These are phyloP conservation scores for Xestia c-nigrum DNA, from an alignment of 2,888 invertebrate genomes.

Conservation along the genomic window DNA sequence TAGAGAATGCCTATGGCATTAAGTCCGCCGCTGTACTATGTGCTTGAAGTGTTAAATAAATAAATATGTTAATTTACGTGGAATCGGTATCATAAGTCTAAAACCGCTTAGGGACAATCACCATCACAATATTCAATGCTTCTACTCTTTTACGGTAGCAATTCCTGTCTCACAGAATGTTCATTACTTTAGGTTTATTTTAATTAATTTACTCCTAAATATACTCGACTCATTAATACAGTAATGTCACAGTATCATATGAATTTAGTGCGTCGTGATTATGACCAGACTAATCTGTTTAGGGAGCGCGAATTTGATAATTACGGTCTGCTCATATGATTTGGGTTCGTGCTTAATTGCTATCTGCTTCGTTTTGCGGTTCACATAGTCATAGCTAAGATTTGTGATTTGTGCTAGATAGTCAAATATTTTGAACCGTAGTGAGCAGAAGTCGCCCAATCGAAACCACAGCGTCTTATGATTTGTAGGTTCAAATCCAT, in stretches of 20 bases:
- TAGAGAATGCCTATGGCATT: no score
- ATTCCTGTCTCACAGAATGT: neutral
- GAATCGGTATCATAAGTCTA: neutral
- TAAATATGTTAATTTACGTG: no score
- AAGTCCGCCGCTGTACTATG: no score
- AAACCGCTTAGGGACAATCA: neutral
- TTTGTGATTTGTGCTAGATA: neutral
- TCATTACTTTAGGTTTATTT: neutral
- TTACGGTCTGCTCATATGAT: slow-evolving; percentile 42
- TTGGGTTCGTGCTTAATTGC: slow-evolving; percentile 30
- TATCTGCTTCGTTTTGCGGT: slow-evolving; percentile 22
- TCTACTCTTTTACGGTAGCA: neutral
- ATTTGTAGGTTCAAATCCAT: neutral
- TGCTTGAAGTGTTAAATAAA: no score
- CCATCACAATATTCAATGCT: neutral
- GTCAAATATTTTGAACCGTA: neutral
- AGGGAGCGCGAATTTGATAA: slow-evolving; percentile 39
- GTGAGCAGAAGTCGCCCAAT: neutral
- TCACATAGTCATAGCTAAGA: neutral
- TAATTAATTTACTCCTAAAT: neutral
- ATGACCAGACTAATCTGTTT: slow-evolving; percentile 44
- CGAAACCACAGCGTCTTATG: neutral
- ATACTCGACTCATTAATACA: neutral
- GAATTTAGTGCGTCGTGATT: slow-evolving; percentile 41
- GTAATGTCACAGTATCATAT: slow-evolving; percentile 25